Percentiles rank a stretch among this genome's conserved stretches.
Evolutionary conservation across 1,140 invertebrate genomes (phyloP).

Genomic region (Dendroctonus valens): DNA sequence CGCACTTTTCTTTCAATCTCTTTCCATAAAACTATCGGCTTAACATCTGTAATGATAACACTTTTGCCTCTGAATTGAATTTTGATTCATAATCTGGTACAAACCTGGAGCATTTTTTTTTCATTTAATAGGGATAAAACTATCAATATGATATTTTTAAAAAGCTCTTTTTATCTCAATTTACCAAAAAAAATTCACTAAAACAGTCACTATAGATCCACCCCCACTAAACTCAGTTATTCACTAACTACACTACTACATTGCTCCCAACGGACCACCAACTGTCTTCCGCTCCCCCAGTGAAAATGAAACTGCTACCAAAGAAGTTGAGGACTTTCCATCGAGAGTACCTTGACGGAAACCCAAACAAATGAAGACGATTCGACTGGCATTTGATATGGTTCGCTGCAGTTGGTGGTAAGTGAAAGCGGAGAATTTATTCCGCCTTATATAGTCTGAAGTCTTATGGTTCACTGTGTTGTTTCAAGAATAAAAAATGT

Average conservation of each 20-base stretch:
- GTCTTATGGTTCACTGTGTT: not conserved
- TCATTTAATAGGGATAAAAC: too few relatives aligned
- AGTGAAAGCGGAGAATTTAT: conserved; percentile 27
- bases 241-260: conserved; percentile 11
- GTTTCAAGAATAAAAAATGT: too few relatives aligned
- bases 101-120: too few relatives aligned
- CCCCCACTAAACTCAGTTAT: conserved; percentile 6
- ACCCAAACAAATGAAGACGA: conserved; percentile 30
- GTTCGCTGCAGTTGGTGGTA: conserved; percentile 15
- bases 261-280: conserved; percentile 1
- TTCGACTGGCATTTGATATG: conserved; percentile 28
- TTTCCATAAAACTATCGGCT: too few relatives aligned
- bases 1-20: too few relatives aligned
- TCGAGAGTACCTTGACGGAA: conserved; percentile 18
- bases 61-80: too few relatives aligned
- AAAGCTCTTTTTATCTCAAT: too few relatives aligned
- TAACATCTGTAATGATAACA: too few relatives aligned
- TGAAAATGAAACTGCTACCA: conserved; percentile 15
- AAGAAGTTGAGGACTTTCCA: conserved; percentile 32
- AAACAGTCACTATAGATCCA: conserved; percentile 3
- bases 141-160: too few relatives aligned
- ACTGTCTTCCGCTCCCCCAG: not conserved
- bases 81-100: too few relatives aligned
- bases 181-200: too few relatives aligned
- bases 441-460: not conserved